Conservation (phyloP, 35 echinoderm and acorn worm species). For the Strongylocentrotus purpuratus region DNA sequence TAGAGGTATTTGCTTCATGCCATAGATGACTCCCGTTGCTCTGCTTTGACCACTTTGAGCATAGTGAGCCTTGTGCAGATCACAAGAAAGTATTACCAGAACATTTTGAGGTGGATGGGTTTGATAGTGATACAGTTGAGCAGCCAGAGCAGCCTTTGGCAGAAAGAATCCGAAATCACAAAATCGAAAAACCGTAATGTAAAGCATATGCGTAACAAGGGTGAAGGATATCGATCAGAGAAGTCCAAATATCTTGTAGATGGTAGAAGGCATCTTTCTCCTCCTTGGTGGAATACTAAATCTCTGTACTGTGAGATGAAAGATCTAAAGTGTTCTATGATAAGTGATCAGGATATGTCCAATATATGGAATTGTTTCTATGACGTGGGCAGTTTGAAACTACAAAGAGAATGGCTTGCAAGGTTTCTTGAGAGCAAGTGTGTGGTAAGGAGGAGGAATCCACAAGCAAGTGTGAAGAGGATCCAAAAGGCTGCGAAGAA, state of each 20-base stretch:
- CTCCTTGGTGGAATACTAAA: not conserved
- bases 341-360: not conserved
- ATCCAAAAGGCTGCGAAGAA: too few species aligned
- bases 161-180: not conserved
- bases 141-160: not conserved
- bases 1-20: not conserved
- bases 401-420: constrained; percentile 40
- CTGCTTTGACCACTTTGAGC: not conserved
- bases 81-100: not conserved
- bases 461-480: too few species aligned
- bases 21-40: not conserved
- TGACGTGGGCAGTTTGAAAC: not conserved
- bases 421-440: not conserved
- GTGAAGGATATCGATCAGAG: not conserved
- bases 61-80: too few species aligned
- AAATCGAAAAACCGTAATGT: not conserved
- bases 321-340: not conserved
- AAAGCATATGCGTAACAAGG: not conserved
- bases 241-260: not conserved
- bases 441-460: not conserved
- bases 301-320: not conserved
- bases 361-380: not conserved
- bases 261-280: not conserved
- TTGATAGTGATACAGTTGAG: not conserved
- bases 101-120: not conserved